Percentiles rank a stretch among this genome's conserved stretches.
These are phyloP conservation scores for Aramus guarauna DNA, from an alignment of 2,113 vertebrate genomes.

Conservation along the genomic window DNA sequence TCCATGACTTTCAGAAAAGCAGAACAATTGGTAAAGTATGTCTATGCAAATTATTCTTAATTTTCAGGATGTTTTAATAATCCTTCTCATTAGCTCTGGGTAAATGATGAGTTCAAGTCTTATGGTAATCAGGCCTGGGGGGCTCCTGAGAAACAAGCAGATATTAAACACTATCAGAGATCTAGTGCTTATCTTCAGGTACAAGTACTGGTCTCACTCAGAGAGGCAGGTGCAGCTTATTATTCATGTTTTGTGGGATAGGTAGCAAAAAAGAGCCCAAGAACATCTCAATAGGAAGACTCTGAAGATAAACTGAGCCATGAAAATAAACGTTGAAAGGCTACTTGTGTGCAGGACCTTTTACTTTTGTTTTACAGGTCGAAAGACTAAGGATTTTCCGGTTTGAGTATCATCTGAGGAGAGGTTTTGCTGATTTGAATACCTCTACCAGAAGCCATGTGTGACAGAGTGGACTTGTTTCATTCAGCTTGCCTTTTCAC, in stretches of 20 bases:
- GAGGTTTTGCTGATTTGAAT: neutral
- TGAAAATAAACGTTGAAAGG: neutral
- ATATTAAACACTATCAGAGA: neutral
- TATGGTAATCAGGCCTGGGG: neutral
- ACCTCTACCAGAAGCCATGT: neutral
- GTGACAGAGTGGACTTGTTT: neutral
- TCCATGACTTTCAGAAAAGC: neutral
- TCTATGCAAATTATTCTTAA: slow-evolving; percentile 18
- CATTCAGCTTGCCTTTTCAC: neutral
- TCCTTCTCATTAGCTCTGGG: slow-evolving; percentile 3
- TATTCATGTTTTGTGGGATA: neutral
- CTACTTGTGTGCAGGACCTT: neutral
- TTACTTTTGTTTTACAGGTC: neutral
- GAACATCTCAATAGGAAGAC: neutral
- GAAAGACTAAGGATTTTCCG: neutral
- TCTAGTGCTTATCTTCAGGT: neutral
- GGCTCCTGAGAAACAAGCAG: neutral
- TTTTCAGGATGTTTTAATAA: slow-evolving; percentile 56
- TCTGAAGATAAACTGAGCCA: neutral
- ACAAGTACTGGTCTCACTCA: neutral
- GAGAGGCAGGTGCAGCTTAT: neutral
- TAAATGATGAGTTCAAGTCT: slow-evolving; percentile 1
- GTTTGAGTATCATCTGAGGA: neutral
- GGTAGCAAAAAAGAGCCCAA: neutral
- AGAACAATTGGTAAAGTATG: slow-evolving; percentile 10